These are phyloP conservation scores for Holcopasites calliopsidis DNA, from an alignment of 1,140 invertebrate species.

Conservation along the genomic window DNA sequence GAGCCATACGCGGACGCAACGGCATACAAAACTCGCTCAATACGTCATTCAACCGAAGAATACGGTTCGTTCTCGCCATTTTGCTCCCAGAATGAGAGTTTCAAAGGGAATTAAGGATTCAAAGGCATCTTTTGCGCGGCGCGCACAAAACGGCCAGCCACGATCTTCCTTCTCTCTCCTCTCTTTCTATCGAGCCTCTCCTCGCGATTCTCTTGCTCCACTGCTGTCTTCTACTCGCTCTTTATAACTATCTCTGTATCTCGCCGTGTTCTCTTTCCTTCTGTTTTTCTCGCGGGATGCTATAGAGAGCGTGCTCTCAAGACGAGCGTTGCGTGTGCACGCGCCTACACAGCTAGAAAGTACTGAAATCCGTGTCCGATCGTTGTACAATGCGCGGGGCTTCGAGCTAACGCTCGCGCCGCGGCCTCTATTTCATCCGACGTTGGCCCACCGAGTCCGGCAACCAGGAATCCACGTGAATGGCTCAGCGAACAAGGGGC, in stretches of 20 bases:
- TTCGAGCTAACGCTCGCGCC: neutral
- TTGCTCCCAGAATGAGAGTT: constrained; percentile 79
- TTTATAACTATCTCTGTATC: neutral
- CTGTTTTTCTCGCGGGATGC: neutral
- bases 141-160: constrained; percentile 75
- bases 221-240: neutral
- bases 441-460: neutral
- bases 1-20: constrained; percentile 71
- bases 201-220: constrained; percentile 18
- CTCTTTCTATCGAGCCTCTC: constrained; percentile 26
- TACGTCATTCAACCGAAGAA: constrained; percentile 80
- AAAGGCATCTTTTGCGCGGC: constrained; percentile 79
- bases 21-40: constrained; percentile 80
- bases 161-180: constrained; percentile 49
- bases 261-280: neutral
- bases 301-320: constrained; percentile 36
- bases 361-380: constrained; percentile 45
- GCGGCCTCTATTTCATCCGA: constrained; percentile 20
- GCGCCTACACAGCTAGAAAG: constrained; percentile 37
- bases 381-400: constrained; percentile 34
- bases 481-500: constrained; percentile 20
- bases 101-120: constrained; percentile 81
- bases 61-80: constrained; percentile 79
- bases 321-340: constrained; percentile 40
- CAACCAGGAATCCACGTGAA: constrained; percentile 39